These are phyloP conservation scores for Epistrophella euchroma DNA, from an alignment of 2,888 invertebrate genomes.

Conservation along the genomic window DNA sequence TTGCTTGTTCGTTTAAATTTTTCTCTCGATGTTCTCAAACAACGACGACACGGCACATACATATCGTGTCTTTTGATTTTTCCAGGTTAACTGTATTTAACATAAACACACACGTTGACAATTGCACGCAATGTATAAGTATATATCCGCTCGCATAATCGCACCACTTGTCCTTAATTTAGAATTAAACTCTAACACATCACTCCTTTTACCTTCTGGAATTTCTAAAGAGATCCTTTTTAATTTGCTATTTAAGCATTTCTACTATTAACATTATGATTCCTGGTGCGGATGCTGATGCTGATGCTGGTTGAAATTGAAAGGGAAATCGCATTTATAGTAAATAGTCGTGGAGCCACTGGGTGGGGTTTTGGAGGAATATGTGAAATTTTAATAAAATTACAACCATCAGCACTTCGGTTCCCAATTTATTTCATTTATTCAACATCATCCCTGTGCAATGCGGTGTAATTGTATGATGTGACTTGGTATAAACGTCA, in stretches of 20 bases:
- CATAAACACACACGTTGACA: slow-evolving; percentile 16
- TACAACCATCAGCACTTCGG: slow-evolving; percentile 36
- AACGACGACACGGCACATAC: neutral
- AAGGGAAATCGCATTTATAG: slow-evolving; percentile 52
- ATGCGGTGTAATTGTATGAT: slow-evolving; percentile 63
- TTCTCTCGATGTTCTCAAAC: neutral
- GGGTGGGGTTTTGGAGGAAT: neutral
- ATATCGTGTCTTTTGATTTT: neutral
- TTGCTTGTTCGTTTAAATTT: slow-evolving; percentile 11
- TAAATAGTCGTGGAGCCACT: fast-evolving
- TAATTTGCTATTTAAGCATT: slow-evolving; percentile 22
- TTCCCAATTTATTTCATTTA: slow-evolving; percentile 54
- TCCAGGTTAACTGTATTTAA: neutral
- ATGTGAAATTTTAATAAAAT: slow-evolving; percentile 62
- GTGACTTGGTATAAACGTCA: slow-evolving; percentile 21
- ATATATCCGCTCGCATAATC: slow-evolving; percentile 44
- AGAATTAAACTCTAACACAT: slow-evolving; percentile 46
- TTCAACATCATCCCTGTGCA: slow-evolving; percentile 52
- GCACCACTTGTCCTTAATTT: slow-evolving; percentile 70
- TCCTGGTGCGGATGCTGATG: no score
- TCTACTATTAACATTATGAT: slow-evolving; percentile 1
- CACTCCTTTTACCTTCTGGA: no score
- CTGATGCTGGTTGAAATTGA: slow-evolving; percentile 36
- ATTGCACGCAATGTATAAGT: slow-evolving; percentile 52
- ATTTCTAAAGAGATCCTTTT: slow-evolving; percentile 17